Percentiles rank a stretch among this genome's conserved stretches.
Evolutionary conservation across 2,888 invertebrate species (phyloP).

Genomic region (Caenorhabditis wallacei): DNA sequence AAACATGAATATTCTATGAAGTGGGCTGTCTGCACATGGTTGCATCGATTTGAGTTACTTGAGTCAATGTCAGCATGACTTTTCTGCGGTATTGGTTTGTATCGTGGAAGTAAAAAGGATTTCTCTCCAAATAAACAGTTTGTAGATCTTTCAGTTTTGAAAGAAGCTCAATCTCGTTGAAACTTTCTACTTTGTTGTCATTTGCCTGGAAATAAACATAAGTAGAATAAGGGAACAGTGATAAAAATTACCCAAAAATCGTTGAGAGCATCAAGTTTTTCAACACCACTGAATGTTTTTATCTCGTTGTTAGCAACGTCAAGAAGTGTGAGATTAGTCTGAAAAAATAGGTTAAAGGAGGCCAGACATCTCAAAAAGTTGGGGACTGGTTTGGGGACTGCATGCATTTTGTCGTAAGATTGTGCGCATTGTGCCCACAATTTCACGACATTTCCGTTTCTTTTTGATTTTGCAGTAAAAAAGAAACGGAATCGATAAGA

Average conservation of each 20-base stretch:
- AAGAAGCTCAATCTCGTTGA: constrained; percentile 90
- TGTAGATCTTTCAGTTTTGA: constrained; percentile 84
- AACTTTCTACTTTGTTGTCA: constrained; percentile 91
- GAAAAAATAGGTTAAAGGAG: constrained; percentile 44
- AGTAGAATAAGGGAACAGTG: background rate
- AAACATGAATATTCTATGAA: no score
- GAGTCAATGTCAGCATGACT: constrained; percentile 91
- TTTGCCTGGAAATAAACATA: constrained; percentile 88
- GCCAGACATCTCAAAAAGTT: no score
- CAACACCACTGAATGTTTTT: constrained; percentile 89
- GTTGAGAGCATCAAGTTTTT: constrained; percentile 89
- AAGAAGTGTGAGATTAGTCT: constrained; percentile 88
- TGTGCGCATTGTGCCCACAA: no score
- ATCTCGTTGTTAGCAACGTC: constrained; percentile 94
- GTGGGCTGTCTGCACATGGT: constrained; percentile 83
- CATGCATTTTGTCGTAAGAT: no score
- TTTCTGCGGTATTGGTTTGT: constrained; percentile 86
- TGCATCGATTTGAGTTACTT: constrained; percentile 95
- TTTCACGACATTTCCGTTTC: no score
- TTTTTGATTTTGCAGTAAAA: no score
- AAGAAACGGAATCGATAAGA: no score
- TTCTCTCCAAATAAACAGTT: constrained; percentile 95
- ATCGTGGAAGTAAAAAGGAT: constrained; percentile 86
- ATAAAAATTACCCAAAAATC: constrained; percentile 99
- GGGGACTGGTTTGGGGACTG: no score